Evolutionary conservation across 2,888 invertebrate species (phyloP).

Genomic region (Drosophila neotestacea): DNA sequence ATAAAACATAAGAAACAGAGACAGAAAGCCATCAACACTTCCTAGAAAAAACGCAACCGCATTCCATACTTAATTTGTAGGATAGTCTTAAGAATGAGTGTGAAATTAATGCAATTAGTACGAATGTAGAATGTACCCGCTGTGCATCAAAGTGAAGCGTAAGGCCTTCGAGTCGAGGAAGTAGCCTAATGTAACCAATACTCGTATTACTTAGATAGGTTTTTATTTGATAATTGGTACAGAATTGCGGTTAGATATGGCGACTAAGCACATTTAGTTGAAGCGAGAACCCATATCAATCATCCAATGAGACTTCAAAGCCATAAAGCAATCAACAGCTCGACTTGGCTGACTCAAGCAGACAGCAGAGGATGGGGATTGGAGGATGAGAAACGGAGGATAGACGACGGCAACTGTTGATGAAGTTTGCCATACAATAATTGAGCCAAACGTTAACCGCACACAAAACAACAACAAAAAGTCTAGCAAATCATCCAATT

Average conservation of each 20-base stretch:
- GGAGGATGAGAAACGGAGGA: neutral
- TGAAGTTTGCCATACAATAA: slow-evolving; percentile 44
- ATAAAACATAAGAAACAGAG: neutral
- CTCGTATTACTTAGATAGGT: neutral
- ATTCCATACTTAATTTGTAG: neutral
- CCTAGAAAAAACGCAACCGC: neutral
- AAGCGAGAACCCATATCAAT: slow-evolving; percentile 37
- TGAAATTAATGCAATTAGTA: neutral
- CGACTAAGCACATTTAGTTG: slow-evolving; percentile 34
- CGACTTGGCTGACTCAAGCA: slow-evolving; percentile 14
- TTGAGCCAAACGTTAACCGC: slow-evolving; percentile 49
- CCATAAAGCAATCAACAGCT: slow-evolving; percentile 43
- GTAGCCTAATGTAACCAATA: neutral
- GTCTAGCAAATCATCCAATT: slow-evolving; percentile 20
- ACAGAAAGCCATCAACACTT: neutral
- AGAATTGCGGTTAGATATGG: slow-evolving; percentile 9
- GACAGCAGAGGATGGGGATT: neutral
- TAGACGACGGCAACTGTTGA: slow-evolving; percentile 15
- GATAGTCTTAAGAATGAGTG: neutral
- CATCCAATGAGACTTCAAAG: slow-evolving; percentile 51
- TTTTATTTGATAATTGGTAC: slow-evolving; percentile 33
- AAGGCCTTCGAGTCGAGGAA: neutral
- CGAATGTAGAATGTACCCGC: neutral
- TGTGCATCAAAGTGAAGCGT: neutral
- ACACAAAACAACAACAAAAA: slow-evolving; percentile 25